Base-by-base conservation (phyloP, 2,888 invertebrate genomes). In the Scaptomyza parva region DNA sequence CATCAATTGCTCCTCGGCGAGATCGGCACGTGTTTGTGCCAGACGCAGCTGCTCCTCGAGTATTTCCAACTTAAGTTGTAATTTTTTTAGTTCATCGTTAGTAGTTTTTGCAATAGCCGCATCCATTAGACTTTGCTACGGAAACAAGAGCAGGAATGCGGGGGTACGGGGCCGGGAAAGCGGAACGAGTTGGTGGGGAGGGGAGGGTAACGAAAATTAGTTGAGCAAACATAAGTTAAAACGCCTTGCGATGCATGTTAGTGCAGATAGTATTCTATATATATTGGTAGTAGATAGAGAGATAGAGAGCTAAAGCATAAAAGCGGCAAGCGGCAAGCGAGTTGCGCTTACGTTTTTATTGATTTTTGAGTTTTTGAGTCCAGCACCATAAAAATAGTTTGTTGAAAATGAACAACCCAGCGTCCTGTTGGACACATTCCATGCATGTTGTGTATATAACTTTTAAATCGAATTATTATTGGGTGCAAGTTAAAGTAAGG, bases 41-140 rank as follows among this genome's bases (percentile, higher is more conserved):
- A 92, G 90, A 40, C 92, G 92, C 61, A 94, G 88, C 71, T 93
- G 93, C 35, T 92, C 93, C 86, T 93, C 93, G 6, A 93, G 92
- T 48, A 93, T 90, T 78, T 93, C 93, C 68, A 94, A 88, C 89
- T 93, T 93, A 78, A 93, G 92, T 84, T 93, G 93, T 66, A 93
- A 92, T 61, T 93, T 91, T 87, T 93, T 93, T 81, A 93, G 92
- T 89, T 93, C 93, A 51, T 93, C 92, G 88, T 91, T 91, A 91
- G 90, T 91, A 89, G 85, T 89, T 89, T 91, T 91, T 88, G 93
- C 92, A 58, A 92, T 92, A 77, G 93, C 93, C 81, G 92, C 92
- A 81, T 93, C 93, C 88, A 93, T 92, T 60, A 93, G 88, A 87
- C 91, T 92, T 75, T 93, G 93, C 92, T 92, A 90, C 84, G 81